Base-by-base conservation (phyloP, 2,113 vertebrate species). In the Pteronura brasiliensis region DNA sequence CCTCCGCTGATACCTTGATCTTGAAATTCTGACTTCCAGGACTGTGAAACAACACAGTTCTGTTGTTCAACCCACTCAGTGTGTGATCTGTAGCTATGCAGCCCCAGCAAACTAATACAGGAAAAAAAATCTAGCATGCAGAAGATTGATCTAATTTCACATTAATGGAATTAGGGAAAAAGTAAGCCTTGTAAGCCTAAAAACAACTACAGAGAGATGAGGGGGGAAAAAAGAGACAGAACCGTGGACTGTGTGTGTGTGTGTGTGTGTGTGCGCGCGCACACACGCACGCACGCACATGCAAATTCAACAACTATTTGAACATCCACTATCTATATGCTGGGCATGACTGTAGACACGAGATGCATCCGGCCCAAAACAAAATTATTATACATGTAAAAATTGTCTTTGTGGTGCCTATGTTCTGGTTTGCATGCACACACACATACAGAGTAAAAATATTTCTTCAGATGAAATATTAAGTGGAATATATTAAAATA, bases 241-340 rank as follows among this genome's bases (percentile, higher is more conserved):
- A 82, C 3, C 18, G 3, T 63, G 17, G 31, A 20, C 18, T 57
- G 1, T 21, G 0, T 20, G 3, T 71, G 10, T 12, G 1, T 57
- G 84, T 13, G 31, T 14, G 6, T 21, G 5, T 47, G 1, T 11
- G 0, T 20, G 2, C 55, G 10, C 4, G 0, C 17, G 3, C 27
- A 17, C 25, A 0, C 2, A 12, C 14, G 6, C 39, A 39, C 39
- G 39, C 4, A 0, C 21, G 2, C 34, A 34, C 13, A 0, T 4
- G 23, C 14, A 13, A 7, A 44, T 44, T 72, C 29, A 81, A 59
- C 11, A 94, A 42, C 61, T 47, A 39, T 39, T 27, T 77, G 17
- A 49, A 17, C 42, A 90, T 29, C 57, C 39, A 49, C 25, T 17
- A 1, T 29, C 21, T 81, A 27, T 52, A 76, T 61, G 17, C 15